These are phyloP conservation scores for Fragum whitleyi DNA, from an alignment of 2,888 invertebrate species.

Conservation along the genomic window DNA sequence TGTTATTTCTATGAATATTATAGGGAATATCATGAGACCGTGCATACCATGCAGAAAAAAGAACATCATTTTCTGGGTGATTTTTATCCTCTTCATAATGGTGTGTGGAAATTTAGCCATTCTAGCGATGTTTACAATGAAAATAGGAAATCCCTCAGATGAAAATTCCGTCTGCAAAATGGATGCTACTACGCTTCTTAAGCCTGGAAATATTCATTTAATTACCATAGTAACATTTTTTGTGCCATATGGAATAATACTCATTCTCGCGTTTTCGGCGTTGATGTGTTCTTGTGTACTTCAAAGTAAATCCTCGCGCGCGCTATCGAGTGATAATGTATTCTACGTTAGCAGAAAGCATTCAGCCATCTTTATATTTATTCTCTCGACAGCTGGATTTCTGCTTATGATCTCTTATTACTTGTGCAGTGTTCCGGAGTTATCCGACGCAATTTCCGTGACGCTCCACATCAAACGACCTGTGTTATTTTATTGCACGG, in stretches of 20 bases:
- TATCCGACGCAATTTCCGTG: slow-evolving; percentile 33
- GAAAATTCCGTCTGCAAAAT: slow-evolving; percentile 24
- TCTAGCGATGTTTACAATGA: slow-evolving; percentile 53
- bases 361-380: slow-evolving; percentile 53
- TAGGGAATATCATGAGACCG: slow-evolving; percentile 31
- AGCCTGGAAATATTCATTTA: slow-evolving; percentile 34
- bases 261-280: slow-evolving; percentile 50
- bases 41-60: slow-evolving; percentile 35
- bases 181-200: slow-evolving; percentile 22
- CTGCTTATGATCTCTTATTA: slow-evolving; percentile 55
- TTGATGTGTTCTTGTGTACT: slow-evolving; percentile 51
- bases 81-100: slow-evolving; percentile 55
- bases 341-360: slow-evolving; percentile 37
- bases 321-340: slow-evolving; percentile 35
- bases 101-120: slow-evolving; percentile 54
- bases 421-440: slow-evolving; percentile 48
- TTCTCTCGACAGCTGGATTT: slow-evolving; percentile 54
- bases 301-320: slow-evolving; percentile 37
- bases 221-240: slow-evolving; percentile 55
- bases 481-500: slow-evolving; percentile 41
- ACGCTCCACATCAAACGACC: slow-evolving; percentile 28
- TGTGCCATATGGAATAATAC: slow-evolving; percentile 58
- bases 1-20: slow-evolving; percentile 47
- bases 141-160: slow-evolving; percentile 25
- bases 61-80: slow-evolving; percentile 54